These are phyloP conservation scores for Epinephelus coioides DNA, from an alignment of 2,797 vertebrate species.

Conservation along the genomic window DNA sequence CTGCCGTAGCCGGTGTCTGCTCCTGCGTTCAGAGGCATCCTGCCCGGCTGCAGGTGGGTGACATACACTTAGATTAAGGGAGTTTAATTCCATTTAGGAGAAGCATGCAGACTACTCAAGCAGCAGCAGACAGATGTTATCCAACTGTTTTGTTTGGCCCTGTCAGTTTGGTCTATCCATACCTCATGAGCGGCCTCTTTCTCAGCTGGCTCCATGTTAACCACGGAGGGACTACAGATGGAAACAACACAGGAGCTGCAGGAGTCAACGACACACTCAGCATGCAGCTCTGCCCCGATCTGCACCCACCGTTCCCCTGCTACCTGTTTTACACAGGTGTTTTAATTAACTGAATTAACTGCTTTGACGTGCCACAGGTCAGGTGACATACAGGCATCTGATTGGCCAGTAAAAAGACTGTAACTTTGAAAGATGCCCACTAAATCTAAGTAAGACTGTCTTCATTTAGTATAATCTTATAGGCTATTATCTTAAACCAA, in stretches of 20 bases:
- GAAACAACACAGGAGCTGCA: background rate
- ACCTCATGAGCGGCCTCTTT: constrained; percentile 8
- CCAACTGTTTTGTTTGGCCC: background rate
- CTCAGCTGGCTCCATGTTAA: constrained; percentile 3
- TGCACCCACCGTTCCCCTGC: fast-evolving
- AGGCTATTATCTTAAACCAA: too few relatives aligned
- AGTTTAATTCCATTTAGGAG: background rate
- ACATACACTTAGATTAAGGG: background rate
- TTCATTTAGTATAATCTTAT: background rate
- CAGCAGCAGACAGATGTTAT: background rate
- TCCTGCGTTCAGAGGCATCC: constrained; percentile 80
- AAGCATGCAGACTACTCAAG: too few relatives aligned
- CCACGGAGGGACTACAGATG: background rate
- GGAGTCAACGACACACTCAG: background rate
- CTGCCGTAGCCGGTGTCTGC: constrained; percentile 73
- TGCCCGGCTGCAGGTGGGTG: constrained; percentile 36
- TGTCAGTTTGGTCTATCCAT: constrained; percentile 1
- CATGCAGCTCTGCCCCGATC: background rate
- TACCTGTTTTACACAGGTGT: constrained; percentile 37
- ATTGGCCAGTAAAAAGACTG: background rate
- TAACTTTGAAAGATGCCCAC: too few relatives aligned
- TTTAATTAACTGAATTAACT: constrained; percentile 12
- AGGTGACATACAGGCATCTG: constrained; percentile 1
- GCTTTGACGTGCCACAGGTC: background rate
- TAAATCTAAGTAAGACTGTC: background rate